Evolutionary conservation across 2,888 invertebrate genomes (phyloP), one percentile per base, ranked within the genome.

Genomic region (Tenthredo notha): DNA sequence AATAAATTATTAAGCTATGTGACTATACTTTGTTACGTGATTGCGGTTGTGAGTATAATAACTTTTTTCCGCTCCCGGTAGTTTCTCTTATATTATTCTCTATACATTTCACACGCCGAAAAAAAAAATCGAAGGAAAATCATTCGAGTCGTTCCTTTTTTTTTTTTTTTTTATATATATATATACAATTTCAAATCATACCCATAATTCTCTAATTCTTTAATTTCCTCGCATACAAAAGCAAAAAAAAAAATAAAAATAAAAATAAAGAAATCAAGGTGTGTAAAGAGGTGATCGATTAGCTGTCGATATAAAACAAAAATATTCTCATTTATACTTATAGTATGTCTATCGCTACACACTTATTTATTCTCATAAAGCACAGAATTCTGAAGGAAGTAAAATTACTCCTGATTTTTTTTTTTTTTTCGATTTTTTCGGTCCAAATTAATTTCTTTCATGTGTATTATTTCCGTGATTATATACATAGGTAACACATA

Each of bases 21-120:
- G 40, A 37, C n/a, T 70, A 61, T 72, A 40, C 72, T 72, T 72
- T 72, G 40, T 72, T 72, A 72, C n/a, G 72, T 40, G 72, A 72
- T 72, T 72, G 37, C 37, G 72, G n/a, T 40, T 37, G n/a, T 33
- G 21, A 21, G 61, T 61, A 25, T 61, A 47, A 43, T 47, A 47
- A 25, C 12, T 47, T 47, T 2, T 75, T 25, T n/a, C 54, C n/a
- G 9, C 18, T 40, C 37, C 72, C n/a, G 21, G 72, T 12, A 72
- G 18, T 43, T 40, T 72, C 21, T 40, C 21, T 4, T 72, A n/a
- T n/a, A n/a, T n/a, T 37, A 43, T 40, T 72, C 72, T 21, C 37
- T 40, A n/a, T 40, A 21, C 5, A n/a, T 72, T 54, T 7, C 5
- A n/a, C 54, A n/a, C 6, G n/a, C 54, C n/a, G 7, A n/a, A 54